Base-by-base conservation (phyloP, 37 sponge, comb jelly and placozoan genomes). In the Beroe ovata region DNA sequence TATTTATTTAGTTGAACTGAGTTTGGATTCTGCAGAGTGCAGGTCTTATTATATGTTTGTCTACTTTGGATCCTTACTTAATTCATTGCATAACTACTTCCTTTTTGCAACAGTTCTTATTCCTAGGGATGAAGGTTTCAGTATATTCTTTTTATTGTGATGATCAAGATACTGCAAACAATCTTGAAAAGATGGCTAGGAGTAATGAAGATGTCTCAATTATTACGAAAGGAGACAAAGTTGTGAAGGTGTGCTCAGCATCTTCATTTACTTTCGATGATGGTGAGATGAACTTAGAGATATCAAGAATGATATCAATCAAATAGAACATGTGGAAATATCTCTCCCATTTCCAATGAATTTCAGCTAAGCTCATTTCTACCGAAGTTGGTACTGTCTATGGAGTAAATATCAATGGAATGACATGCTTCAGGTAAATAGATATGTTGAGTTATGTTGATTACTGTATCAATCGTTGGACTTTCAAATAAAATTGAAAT, bases 381-480 rank as follows among this genome's bases (percentile, higher is more conserved):
- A 41, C 22, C 41, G 69, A 66, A 66, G 4, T 11, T 19, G 84
- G 84, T 21, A 21, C 54, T 40, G 21, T 40, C 23, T 25, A 77
- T 35, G n/a, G 21, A 14, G 23, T 77, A 3, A n/a, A 16, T 2
- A 77, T 77, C 1, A 40, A 42, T n/a, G 84, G 84, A 77, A 77
- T 77, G 84, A 77, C 84, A 42, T 77, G 84, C 28, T 77, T 77
- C 54, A 77, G 84, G 84, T 77, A 11, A 58, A 58, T 18, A 19
- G 59, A n/a, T 63, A 23, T 71, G 8, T 71, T 16, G 36, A n/a
- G n/a, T n/a, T n/a, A n/a, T n/a, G n/a, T n/a, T n/a, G n/a, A n/a
- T n/a, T n/a, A n/a, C n/a, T n/a, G n/a, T n/a, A n/a, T n/a, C n/a
- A n/a, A n/a, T n/a, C n/a, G n/a, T n/a, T n/a, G n/a, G n/a, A n/a